A percentile compares a stretch with the other conserved stretches of the same genome.
phyloP scores from a whole-genome alignment of 2,113 vertebrate genomes.

The Brachyhypopomus occidentalis region DNA sequence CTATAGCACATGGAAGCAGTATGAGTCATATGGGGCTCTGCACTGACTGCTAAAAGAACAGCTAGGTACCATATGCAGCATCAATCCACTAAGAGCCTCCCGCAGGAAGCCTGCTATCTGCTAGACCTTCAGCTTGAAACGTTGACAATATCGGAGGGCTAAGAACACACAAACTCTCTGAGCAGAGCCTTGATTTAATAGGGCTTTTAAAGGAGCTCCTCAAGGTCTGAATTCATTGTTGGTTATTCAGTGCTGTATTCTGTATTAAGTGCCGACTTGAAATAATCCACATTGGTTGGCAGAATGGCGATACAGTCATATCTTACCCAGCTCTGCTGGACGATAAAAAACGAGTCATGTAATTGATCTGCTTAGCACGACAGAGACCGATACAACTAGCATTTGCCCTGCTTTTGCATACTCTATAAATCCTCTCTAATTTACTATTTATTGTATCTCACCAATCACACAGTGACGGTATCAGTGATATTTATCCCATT shows the following conservation, averaged over 20 bases:
- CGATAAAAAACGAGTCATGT: neutral
- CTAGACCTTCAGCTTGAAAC: slow-evolving; percentile 18
- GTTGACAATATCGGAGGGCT: neutral
- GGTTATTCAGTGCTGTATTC: neutral
- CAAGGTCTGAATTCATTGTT: neutral
- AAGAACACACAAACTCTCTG: neutral
- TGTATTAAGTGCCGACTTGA: no score
- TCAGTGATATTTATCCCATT: slow-evolving; percentile 7
- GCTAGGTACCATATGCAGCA: slow-evolving; percentile 45
- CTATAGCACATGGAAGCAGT: slow-evolving; percentile 34
- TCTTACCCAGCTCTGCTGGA: neutral
- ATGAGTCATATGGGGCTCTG: slow-evolving; percentile 45
- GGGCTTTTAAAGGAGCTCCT: neutral
- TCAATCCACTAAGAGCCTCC: slow-evolving; percentile 40
- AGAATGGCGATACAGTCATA: neutral
- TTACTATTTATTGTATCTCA: neutral
- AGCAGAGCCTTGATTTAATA: neutral
- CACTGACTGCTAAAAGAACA: slow-evolving; percentile 45
- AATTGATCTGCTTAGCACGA: neutral
- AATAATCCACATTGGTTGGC: no score
- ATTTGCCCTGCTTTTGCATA: neutral
- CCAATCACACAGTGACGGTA: neutral
- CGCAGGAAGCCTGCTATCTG: slow-evolving; percentile 35
- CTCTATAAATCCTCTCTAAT: neutral
- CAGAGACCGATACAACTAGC: neutral